phyloP scores from a whole-genome alignment of 2,797 vertebrate genomes.

The Knipowitschia caucasica region DNA sequence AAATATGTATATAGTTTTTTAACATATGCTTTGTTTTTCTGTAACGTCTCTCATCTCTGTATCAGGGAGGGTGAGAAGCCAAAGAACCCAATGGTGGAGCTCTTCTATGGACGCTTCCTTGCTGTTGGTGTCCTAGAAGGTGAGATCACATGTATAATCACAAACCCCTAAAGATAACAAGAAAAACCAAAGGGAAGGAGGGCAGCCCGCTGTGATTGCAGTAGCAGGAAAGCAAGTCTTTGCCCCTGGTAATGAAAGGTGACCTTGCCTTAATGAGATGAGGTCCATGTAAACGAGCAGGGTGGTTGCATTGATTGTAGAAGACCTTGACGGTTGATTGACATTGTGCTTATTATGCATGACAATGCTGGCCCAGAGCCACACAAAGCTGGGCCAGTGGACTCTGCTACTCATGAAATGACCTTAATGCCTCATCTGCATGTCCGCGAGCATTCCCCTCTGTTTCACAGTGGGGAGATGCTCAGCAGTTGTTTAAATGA shows the following conservation, averaged over 20 bases:
- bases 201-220: slow-evolving; percentile 31
- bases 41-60: not conserved
- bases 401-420: slow-evolving; percentile 54
- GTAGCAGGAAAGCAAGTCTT: slow-evolving; percentile 41
- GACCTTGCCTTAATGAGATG: slow-evolving; percentile 74
- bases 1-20: not conserved
- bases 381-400: slow-evolving; percentile 50
- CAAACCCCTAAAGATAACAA: slow-evolving; percentile 4
- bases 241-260: slow-evolving; percentile 66
- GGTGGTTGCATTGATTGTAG: slow-evolving; percentile 60
- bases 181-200: slow-evolving; percentile 27
- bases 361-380: slow-evolving; percentile 68
- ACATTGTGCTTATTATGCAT: slow-evolving; percentile 73
- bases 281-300: slow-evolving; percentile 53
- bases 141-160: slow-evolving; percentile 58
- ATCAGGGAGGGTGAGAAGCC: slow-evolving; percentile 93
- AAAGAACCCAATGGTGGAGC: slow-evolving; percentile 98
- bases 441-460: slow-evolving; percentile 45
- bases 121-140: slow-evolving; percentile 97
- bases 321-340: slow-evolving; percentile 72
- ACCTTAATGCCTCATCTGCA: slow-evolving; percentile 68
- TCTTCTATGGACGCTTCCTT: slow-evolving; percentile 95
- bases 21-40: not conserved
- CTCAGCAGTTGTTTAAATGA: slow-evolving; percentile 31
- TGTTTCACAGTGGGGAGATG: slow-evolving; percentile 2